Conservation (phyloP, 2,888 invertebrate genomes). For the Patella depressa region DNA sequence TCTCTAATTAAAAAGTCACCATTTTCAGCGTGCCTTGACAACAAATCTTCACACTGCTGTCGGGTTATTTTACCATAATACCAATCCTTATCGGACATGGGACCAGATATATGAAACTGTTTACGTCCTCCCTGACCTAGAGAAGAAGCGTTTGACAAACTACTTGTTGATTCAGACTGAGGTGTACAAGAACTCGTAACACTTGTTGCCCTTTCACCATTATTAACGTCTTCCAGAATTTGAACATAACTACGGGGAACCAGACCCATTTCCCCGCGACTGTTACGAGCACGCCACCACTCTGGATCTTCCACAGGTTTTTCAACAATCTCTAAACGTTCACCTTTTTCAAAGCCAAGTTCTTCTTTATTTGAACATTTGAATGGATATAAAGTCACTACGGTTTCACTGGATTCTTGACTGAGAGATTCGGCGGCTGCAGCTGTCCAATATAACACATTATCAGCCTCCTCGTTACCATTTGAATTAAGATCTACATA, state of each 20-base stretch:
- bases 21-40: conserved; percentile 95
- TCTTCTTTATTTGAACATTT: conserved; percentile 89
- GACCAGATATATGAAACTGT: conserved; percentile 65
- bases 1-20: conserved; percentile 99
- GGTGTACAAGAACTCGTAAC: conserved; percentile 63
- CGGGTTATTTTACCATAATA: conserved; percentile 97
- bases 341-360: conserved; percentile 96
- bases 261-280: conserved; percentile 91
- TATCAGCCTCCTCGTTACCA: conserved; percentile 14
- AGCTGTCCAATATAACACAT: conserved; percentile 56
- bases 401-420: conserved; percentile 81
- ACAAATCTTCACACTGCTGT: conserved; percentile 94
- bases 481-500: conserved; percentile 79
- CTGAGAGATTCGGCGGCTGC: conserved; percentile 46
- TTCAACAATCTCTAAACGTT: conserved; percentile 94
- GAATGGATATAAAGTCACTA: conserved; percentile 87
- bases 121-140: conserved; percentile 51
- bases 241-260: conserved; percentile 81
- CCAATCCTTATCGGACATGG: conserved; percentile 80
- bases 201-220: conserved; percentile 52
- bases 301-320: conserved; percentile 97
- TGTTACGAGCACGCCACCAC: conserved; percentile 97
- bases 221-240: conserved; percentile 60
- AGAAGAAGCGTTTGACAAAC: conserved; percentile 62
- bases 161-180: conserved; percentile 68